Evolutionary conservation across 2,888 invertebrate species (phyloP), one percentile per base, ranked within the genome.

Genomic region (Lasioglossum calceatum): DNA sequence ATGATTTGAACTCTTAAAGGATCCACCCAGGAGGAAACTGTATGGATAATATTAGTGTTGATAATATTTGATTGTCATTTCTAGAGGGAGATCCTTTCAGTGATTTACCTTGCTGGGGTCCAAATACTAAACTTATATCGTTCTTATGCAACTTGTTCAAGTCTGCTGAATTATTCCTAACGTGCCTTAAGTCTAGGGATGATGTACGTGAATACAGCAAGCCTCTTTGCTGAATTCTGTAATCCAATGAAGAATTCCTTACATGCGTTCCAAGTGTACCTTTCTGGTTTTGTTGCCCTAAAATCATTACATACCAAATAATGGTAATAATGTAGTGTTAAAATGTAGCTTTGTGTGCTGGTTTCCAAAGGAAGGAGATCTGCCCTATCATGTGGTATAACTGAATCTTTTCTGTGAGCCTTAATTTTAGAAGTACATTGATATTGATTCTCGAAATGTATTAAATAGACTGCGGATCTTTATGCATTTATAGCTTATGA

Each of bases 1-100:
- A 99, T 98, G 77, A 98, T 98, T 96, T 98, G 98, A 64, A 99
- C 99, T 92, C 98, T 96, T 93, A 98, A 95, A 71, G 98, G 98
- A 95, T 98, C 98, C 10, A 97, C 97, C 98, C 98, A 98, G 74
- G 96, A 96, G 86, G 96, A 97, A 92, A 96, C 97, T 97, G 95
- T 96, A 74, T 19, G 10, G 44, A 44, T 42, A 74, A 83, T 64
- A 23, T 58, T 32, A 74, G 44, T 12, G 70, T 79, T 86, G 71
- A 32, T 64, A 42, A 67, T 7, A 5, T 36, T 58, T 32, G n/a
- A n/a, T 8, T 8, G 5, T 7, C 44, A 79, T 4, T 3, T 32
- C 0, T 5, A 54, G 23, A 27, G 19, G 16, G n/a, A 42, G 4
- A 64, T 54, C 4, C n/a, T 54, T 75, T 1, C 2, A 27, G 50